phyloP scores from a whole-genome alignment of 2,113 vertebrate genomes.

The Microcebus ravelobensis region DNA sequence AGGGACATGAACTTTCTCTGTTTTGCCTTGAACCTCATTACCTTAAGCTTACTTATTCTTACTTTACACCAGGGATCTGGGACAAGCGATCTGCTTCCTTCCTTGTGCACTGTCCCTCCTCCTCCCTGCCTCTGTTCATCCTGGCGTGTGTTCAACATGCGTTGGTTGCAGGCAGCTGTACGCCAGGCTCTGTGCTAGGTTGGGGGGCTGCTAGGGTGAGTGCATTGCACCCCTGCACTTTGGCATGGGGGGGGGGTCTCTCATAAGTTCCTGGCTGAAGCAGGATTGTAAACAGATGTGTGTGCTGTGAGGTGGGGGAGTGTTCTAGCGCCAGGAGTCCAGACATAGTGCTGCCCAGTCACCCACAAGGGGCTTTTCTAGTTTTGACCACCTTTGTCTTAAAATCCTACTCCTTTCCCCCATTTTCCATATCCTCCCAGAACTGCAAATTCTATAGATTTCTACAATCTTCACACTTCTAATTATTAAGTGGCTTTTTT shows the following conservation, averaged over 20 bases:
- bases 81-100: background rate
- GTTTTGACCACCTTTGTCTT: background rate
- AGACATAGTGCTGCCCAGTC: background rate
- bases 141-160: fast-evolving
- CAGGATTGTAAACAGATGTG: background rate
- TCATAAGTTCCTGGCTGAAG: background rate
- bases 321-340: background rate
- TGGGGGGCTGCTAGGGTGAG: background rate
- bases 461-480: background rate
- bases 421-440: background rate
- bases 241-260: too few species aligned
- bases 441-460: background rate
- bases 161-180: background rate
- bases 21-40: slow-evolving; percentile 53
- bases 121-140: background rate
- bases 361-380: background rate
- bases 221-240: background rate
- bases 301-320: background rate
- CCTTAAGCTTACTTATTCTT: slow-evolving; percentile 59
- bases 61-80: slow-evolving; percentile 38
- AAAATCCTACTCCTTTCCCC: background rate
- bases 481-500: background rate
- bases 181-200: background rate
- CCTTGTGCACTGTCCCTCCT: background rate
- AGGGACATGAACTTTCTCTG: slow-evolving; percentile 63